Evolutionary conservation across 1,140 invertebrate species (phyloP), one percentile per base, ranked within the genome.

Genomic region (Geopemphigus sp.): DNA sequence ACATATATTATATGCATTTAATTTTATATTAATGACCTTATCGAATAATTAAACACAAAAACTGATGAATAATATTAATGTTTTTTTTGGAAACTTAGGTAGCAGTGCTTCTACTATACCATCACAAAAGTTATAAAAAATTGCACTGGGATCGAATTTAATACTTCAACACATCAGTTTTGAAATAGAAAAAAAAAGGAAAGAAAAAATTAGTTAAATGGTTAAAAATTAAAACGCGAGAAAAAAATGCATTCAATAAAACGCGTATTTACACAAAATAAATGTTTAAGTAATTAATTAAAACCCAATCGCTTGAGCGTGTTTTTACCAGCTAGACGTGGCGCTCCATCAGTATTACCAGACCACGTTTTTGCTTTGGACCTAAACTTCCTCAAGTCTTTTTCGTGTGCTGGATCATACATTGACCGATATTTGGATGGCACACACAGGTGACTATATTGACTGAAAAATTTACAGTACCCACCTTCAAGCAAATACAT

Each of bases 401-500:
- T 88, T 76, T 90, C 89, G 83, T 93, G 90, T 80, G 91, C 89
- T 5, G 91, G 91, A 83, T 95, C 89, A 54, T 90, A 84, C 94
- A 96, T 96, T 8, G 91, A 90, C 57, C 89, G 88, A 83, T 96
- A 96, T 0, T 89, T 87, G 26, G 89, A 86, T 0, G 94, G 94
- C 53, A 89, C 88, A 86, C 96, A 98, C 26, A 94, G 86, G 0
- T 89, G 86, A n/a, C 87, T 86, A 82, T 91, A 89, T 0, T 88
- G 86, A 81, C 90, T 87, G 85, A 89, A 98, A 87, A 99, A 99
- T 47, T 89, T 89, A 83, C 95, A 92, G 87, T 99, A 99, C 5
- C 98, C 98, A 1, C 95, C 95, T 83, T 97, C 91, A 10, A 99
- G 88, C 0, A 99, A 86, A 85, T 99, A 99, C 12, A 98, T 87